Percentiles rank a stretch among this genome's conserved stretches.
These are phyloP conservation scores for Eurosta solidaginis DNA, from an alignment of 1,140 invertebrate genomes.

Conservation along the genomic window DNA sequence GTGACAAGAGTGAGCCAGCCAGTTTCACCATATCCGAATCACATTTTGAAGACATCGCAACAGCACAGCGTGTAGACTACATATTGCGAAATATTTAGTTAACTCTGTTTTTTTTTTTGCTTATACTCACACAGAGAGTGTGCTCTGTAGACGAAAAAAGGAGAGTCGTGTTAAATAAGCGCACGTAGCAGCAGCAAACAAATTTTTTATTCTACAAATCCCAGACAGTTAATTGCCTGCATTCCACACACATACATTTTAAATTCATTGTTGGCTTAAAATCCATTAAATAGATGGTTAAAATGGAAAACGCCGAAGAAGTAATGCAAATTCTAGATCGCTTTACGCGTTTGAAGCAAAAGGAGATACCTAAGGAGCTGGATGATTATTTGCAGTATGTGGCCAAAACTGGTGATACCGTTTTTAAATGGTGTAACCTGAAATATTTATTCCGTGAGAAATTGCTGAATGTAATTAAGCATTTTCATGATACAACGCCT, in stretches of 20 bases:
- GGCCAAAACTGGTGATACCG: conserved; percentile 90
- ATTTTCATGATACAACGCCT: conserved; percentile 82
- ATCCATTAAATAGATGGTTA: conserved; percentile 33
- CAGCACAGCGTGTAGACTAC: not conserved
- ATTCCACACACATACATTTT: no score
- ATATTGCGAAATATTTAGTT: conserved; percentile 21
- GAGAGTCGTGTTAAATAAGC: not conserved
- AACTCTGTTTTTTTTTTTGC: not conserved
- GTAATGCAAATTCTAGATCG: conserved; percentile 80
- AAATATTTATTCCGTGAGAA: conserved; percentile 88
- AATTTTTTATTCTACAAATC: not conserved
- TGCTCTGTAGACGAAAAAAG: not conserved
- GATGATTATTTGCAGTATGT: conserved; percentile 90
- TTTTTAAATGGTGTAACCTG: conserved; percentile 89
- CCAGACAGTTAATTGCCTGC: not conserved
- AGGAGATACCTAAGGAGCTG: conserved; percentile 84
- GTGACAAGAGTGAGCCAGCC: conserved; percentile 12
- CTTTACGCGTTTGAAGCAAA: conserved; percentile 76
- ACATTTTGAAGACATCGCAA: not conserved
- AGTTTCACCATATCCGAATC: not conserved
- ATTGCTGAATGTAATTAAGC: conserved; percentile 80
- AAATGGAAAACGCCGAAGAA: conserved; percentile 86
- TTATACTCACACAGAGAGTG: not conserved
- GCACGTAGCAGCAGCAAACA: not conserved
- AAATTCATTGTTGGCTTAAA: not conserved